phyloP scores from a whole-genome alignment of 2,888 invertebrate species.

The Mechanitis mazaeus region DNA sequence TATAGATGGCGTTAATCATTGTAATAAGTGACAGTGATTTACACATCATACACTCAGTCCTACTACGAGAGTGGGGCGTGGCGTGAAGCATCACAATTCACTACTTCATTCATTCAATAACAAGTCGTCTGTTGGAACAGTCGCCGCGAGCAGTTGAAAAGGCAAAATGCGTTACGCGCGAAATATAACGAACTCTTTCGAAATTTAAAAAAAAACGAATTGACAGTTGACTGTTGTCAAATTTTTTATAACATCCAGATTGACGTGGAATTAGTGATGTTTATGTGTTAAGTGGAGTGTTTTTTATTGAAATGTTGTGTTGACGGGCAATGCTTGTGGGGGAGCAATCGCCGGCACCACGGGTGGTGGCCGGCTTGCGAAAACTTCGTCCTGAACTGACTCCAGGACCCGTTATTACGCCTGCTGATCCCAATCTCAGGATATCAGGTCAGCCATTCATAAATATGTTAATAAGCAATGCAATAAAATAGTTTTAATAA shows the following conservation, averaged over 20 bases:
- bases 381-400: slow-evolving; percentile 69
- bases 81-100: slow-evolving; percentile 31
- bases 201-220: slow-evolving; percentile 50
- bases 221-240: slow-evolving; percentile 47
- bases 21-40: slow-evolving; percentile 7
- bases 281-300: slow-evolving; percentile 47
- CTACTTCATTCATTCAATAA: slow-evolving; percentile 60
- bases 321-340: slow-evolving; percentile 68
- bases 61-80: slow-evolving; percentile 42
- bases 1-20: slow-evolving; percentile 35
- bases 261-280: slow-evolving; percentile 35
- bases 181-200: slow-evolving; percentile 65
- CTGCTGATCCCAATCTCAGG: slow-evolving; percentile 64
- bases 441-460: slow-evolving; percentile 55
- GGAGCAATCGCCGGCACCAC: slow-evolving; percentile 71
- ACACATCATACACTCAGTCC: slow-evolving; percentile 30
- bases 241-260: slow-evolving; percentile 23
- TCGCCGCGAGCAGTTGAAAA: slow-evolving; percentile 31
- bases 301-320: slow-evolving; percentile 57
- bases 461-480: no score
- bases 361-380: slow-evolving; percentile 72
- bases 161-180: slow-evolving; percentile 49
- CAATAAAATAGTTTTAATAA: no score
- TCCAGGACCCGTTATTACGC: slow-evolving; percentile 63
- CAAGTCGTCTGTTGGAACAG: slow-evolving; percentile 52